Evolutionary conservation across 2,888 invertebrate species (phyloP).

Genomic region (Polydesmus complanatus): DNA sequence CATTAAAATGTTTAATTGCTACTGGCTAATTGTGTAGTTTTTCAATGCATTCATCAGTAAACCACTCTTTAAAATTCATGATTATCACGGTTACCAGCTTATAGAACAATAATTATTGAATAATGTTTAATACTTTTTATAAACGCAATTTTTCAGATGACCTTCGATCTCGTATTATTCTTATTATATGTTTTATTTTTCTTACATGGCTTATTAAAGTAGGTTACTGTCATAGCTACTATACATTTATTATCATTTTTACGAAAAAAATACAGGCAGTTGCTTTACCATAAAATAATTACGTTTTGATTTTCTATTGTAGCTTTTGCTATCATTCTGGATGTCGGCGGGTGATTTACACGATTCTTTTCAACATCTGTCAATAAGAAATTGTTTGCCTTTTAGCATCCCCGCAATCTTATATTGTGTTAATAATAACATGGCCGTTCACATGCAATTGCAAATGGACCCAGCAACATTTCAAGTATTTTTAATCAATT

Average conservation of each 20-base stretch:
- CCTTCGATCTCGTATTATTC: no score
- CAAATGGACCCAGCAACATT: conserved; percentile 17
- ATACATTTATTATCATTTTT: background rate
- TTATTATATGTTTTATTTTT: no score
- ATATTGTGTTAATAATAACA: conserved; percentile 16
- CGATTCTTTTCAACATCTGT: conserved; percentile 6
- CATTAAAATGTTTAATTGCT: no score
- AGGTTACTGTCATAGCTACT: no score
- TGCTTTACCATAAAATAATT: background rate
- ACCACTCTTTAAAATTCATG: no score
- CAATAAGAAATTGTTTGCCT: conserved; percentile 2
- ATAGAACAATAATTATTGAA: no score
- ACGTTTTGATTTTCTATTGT: background rate
- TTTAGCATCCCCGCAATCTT: conserved; percentile 13
- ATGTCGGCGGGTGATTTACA: conserved; percentile 5
- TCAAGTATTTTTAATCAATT: conserved; percentile 7
- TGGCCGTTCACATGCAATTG: conserved; percentile 14
- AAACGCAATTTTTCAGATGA: no score
- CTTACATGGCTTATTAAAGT: no score
- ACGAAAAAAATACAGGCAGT: background rate
- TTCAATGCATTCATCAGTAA: no score
- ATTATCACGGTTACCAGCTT: no score
- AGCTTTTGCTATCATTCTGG: background rate
- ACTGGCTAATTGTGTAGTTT: no score
- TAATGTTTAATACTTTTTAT: no score